Conservation (phyloP, 2,113 vertebrate species). For the Oreochromis tanganicae region DNA sequence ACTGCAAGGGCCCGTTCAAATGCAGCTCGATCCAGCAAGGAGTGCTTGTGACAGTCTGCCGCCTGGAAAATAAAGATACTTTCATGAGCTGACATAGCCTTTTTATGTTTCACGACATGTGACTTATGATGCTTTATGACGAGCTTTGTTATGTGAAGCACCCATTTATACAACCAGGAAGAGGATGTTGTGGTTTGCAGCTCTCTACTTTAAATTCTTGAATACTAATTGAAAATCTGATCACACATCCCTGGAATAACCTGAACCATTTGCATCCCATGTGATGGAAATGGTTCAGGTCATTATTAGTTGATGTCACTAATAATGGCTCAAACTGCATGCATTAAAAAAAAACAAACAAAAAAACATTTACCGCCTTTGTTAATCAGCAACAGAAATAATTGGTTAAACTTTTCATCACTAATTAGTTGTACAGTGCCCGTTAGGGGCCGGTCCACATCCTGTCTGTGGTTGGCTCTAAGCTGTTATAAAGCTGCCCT, state of each 20-base stretch:
- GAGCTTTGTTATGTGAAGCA: background rate
- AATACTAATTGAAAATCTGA: background rate
- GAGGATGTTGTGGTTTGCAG: background rate
- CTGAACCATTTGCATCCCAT: background rate
- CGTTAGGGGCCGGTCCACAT: background rate
- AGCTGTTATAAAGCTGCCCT: background rate
- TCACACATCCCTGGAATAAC: background rate
- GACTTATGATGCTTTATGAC: background rate
- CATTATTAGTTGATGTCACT: background rate
- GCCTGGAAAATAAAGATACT: conserved; percentile 67
- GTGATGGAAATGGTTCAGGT: background rate
- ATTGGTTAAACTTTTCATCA: background rate
- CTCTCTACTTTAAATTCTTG: background rate
- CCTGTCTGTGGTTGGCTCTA: background rate
- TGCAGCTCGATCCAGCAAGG: conserved; percentile 99
- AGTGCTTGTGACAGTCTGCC: conserved; percentile 97
- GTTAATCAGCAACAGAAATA: background rate
- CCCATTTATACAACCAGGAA: background rate
- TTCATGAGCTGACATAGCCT: background rate
- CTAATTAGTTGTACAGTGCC: background rate
- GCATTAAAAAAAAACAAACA: background rate
- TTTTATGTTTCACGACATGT: background rate
- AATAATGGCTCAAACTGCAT: background rate
- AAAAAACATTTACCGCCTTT: background rate
- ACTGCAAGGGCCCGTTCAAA: conserved; percentile 94